Percentiles rank a stretch among this genome's conserved stretches.
phyloP scores from a whole-genome alignment of 2,888 invertebrate genomes.

The Nysson spinosus region DNA sequence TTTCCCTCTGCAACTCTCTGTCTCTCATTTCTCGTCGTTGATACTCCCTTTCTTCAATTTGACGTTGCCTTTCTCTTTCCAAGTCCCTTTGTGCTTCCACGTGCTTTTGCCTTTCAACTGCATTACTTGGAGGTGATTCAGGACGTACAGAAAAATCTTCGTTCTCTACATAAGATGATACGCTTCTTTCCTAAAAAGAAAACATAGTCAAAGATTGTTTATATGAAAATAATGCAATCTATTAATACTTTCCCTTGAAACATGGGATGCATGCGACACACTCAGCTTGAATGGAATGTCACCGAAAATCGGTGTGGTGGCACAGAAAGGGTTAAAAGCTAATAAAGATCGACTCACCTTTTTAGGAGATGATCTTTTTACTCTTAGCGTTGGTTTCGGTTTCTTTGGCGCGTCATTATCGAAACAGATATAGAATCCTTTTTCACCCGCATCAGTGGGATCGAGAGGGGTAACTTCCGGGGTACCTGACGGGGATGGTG shows the following conservation, averaged over 20 bases:
- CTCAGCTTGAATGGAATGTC: too few relatives aligned
- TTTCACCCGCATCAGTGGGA: slow-evolving; percentile 80
- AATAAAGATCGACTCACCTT: too few relatives aligned
- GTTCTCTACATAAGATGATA: slow-evolving; percentile 70
- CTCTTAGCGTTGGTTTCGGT: slow-evolving; percentile 91
- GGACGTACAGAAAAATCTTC: slow-evolving; percentile 68
- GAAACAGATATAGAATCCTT: slow-evolving; percentile 96
- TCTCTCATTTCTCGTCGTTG: slow-evolving; percentile 71
- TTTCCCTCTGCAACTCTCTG: slow-evolving; percentile 74
- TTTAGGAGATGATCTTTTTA: slow-evolving; percentile 86
- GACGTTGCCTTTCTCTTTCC: slow-evolving; percentile 72
- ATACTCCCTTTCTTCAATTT: slow-evolving; percentile 72
- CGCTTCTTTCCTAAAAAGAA: slow-evolving; percentile 64
- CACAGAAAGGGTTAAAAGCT: too few relatives aligned
- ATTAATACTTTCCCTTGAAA: too few relatives aligned
- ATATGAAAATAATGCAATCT: too few relatives aligned
- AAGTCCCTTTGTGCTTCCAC: slow-evolving; percentile 77
- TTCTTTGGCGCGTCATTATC: slow-evolving; percentile 92
- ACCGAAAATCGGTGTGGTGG: too few relatives aligned
- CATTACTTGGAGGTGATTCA: slow-evolving; percentile 62
- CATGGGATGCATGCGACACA: too few relatives aligned
- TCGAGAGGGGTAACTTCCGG: slow-evolving; percentile 77
- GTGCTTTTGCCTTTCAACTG: slow-evolving; percentile 76
- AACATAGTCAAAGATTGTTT: not conserved
- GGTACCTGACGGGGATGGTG: slow-evolving; percentile 77